Percentiles rank a stretch among this genome's conserved stretches.
Conservation (phyloP, 2,888 invertebrate genomes). For the Tuta absoluta region DNA sequence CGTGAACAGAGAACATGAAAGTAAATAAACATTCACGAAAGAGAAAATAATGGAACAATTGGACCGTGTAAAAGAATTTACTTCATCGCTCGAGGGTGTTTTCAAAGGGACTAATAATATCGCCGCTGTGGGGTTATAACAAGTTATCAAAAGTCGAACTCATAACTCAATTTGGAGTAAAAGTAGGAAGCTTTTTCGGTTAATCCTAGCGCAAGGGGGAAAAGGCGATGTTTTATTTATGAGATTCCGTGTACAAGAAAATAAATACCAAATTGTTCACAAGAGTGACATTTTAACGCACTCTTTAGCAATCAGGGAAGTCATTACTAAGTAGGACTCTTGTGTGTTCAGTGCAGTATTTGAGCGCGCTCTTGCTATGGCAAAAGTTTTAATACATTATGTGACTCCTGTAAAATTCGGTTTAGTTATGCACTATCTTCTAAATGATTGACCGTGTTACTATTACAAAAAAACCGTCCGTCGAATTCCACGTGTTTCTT, state of each 20-base stretch:
- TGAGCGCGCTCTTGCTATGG: no score
- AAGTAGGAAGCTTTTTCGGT: neutral
- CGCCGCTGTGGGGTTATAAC: neutral
- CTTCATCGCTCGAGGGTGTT: neutral
- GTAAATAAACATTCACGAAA: neutral
- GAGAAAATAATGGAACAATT: neutral
- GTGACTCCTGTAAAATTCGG: no score
- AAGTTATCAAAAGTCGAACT: constrained; percentile 16
- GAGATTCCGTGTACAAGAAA: neutral
- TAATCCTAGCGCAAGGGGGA: neutral
- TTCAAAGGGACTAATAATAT: constrained; percentile 4
- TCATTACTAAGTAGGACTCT: no score
- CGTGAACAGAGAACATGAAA: neutral
- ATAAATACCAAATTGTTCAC: neutral
- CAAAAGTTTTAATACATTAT: no score
- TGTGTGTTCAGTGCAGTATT: no score
- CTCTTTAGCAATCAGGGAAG: no score
- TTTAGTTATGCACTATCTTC: no score
- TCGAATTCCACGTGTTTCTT: no score
- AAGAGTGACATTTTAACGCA: no score
- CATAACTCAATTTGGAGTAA: constrained; percentile 6
- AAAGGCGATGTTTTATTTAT: neutral
- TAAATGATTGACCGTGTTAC: no score
- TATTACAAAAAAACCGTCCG: no score
- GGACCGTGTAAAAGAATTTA: neutral